Percentiles rank a stretch among this genome's conserved stretches.
phyloP scores from a whole-genome alignment of 2,888 invertebrate genomes.

The Coelogynopora nodosa region DNA sequence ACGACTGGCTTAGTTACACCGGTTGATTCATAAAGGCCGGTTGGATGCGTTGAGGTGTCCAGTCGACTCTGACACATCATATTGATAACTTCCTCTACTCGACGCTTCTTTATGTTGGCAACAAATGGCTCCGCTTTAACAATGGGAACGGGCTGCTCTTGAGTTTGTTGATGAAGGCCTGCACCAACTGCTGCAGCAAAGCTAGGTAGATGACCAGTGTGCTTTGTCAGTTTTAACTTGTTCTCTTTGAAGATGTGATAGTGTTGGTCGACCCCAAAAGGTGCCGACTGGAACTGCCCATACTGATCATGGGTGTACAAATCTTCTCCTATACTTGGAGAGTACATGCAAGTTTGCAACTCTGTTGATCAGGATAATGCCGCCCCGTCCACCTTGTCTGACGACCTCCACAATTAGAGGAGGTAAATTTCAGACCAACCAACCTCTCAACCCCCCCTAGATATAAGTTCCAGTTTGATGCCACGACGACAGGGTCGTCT shows the following conservation, averaged over 20 bases:
- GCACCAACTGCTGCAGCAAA: background rate
- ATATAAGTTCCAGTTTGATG: background rate
- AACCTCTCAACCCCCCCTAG: background rate
- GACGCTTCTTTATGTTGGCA: background rate
- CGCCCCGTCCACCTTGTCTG: too few species aligned
- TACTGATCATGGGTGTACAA: background rate
- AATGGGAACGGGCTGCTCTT: background rate
- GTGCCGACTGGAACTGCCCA: background rate
- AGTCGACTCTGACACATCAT: conserved; percentile 36
- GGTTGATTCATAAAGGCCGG: background rate
- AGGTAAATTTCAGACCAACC: background rate
- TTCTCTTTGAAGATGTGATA: conserved; percentile 54
- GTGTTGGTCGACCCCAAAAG: conserved; percentile 52
- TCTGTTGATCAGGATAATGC: too few species aligned
- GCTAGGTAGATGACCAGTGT: background rate
- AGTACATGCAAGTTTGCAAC: background rate
- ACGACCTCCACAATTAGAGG: too few species aligned
- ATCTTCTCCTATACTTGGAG: background rate
- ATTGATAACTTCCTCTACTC: conserved; percentile 18
- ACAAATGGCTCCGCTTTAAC: too few species aligned
- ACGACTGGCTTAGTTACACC: background rate
- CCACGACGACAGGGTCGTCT: background rate
- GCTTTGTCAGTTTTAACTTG: conserved; percentile 34
- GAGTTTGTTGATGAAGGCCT: background rate
- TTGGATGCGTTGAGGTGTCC: background rate